Evolutionary conservation across 2,888 invertebrate species (phyloP).

Genomic region (Cantharis lateralis): DNA sequence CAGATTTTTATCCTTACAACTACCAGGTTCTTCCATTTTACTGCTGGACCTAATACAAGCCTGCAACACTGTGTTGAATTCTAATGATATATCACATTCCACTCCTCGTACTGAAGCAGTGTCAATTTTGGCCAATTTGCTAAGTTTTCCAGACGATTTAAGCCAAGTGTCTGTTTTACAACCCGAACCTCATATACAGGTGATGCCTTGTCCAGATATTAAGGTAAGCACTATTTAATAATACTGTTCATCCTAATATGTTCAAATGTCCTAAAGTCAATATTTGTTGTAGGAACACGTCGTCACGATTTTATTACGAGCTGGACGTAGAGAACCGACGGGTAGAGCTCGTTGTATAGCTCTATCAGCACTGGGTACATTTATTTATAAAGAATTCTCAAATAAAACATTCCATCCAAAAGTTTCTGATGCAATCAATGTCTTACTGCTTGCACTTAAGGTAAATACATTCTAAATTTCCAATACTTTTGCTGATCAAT

Average conservation of each 20-base stretch:
- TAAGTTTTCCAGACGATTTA: slow-evolving; percentile 77
- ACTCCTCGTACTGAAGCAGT: slow-evolving; percentile 87
- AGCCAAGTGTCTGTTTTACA: slow-evolving; percentile 60
- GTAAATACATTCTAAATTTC: slow-evolving; percentile 54
- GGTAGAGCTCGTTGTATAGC: slow-evolving; percentile 88
- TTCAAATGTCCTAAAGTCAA: background rate
- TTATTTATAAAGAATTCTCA: slow-evolving; percentile 68
- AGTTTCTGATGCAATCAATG: slow-evolving; percentile 69
- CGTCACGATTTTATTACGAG: slow-evolving; percentile 82
- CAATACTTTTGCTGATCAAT: background rate
- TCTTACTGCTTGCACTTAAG: slow-evolving; percentile 70
- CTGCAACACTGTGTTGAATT: slow-evolving; percentile 83
- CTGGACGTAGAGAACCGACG: slow-evolving; percentile 87
- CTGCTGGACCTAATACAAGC: slow-evolving; percentile 89
- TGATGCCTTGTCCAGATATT: slow-evolving; percentile 72
- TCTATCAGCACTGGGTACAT: slow-evolving; percentile 81
- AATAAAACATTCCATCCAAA: slow-evolving; percentile 67
- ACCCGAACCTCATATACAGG: slow-evolving; percentile 63
- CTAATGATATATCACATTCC: slow-evolving; percentile 71
- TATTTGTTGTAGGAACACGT: slow-evolving; percentile 74
- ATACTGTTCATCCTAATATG: no score
- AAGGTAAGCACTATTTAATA: slow-evolving; percentile 64
- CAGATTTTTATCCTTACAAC: slow-evolving; percentile 80
- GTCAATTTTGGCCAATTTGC: slow-evolving; percentile 83
- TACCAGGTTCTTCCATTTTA: slow-evolving; percentile 87